A percentile compares a stretch with the other conserved stretches of the same genome.
phyloP scores from a whole-genome alignment of 2,113 vertebrate species.

The Tragelaphus scriptus region DNA sequence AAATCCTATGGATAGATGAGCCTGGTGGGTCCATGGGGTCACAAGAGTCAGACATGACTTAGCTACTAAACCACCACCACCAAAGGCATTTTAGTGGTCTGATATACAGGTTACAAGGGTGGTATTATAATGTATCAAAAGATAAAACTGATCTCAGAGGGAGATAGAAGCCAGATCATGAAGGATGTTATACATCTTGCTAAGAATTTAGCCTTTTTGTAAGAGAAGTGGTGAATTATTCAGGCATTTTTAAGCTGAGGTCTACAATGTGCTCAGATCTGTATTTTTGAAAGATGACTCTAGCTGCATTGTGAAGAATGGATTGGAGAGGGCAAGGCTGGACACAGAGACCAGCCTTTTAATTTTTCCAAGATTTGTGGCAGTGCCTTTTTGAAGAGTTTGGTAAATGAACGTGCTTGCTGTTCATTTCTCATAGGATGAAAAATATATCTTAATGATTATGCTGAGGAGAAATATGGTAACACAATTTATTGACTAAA shows the following conservation, averaged over 20 bases:
- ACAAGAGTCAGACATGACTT: not conserved
- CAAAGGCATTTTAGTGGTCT: not conserved
- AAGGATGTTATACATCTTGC: not conserved
- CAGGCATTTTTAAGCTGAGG: not conserved
- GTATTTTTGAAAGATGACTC: not conserved
- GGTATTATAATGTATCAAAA: not conserved
- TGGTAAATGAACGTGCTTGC: not conserved
- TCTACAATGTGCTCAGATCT: not conserved
- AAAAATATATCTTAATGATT: conserved; percentile 6
- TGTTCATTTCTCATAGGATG: not conserved
- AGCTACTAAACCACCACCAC: not conserved
- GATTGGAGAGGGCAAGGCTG: not conserved
- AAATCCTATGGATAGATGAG: not conserved
- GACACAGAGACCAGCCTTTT: not conserved
- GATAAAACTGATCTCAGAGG: not conserved
- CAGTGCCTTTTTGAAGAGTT: not conserved
- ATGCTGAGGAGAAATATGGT: not conserved
- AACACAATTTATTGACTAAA: conserved; percentile 13
- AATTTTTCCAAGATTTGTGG: not conserved
- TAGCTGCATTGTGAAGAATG: not conserved
- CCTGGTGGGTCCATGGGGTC: not conserved
- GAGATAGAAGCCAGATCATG: not conserved
- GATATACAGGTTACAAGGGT: not conserved
- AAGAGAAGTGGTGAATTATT: not conserved
- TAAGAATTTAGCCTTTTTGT: not conserved